Evolutionary conservation across 2,888 invertebrate species (phyloP), one percentile per base, ranked within the genome.

Genomic region (Tipula lateralis): DNA sequence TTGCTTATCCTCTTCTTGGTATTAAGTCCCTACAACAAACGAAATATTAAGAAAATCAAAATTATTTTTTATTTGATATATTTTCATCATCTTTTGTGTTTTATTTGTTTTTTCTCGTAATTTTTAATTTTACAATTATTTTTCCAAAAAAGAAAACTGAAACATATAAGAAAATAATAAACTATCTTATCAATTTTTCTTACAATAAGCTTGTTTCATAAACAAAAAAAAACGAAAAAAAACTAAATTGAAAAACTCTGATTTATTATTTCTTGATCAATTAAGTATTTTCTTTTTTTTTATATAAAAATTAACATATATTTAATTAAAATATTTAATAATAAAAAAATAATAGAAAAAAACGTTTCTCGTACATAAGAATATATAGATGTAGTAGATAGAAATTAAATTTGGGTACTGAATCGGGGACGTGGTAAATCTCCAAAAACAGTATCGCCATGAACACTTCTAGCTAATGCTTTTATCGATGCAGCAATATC

Each of bases 401-500:
- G 80, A n/a, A 16, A 88, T 93, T 94, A 96, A 91, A 96, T 95
- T 91, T 95, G 95, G 86, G 95, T 95, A 89, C 95, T 95, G 91
- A 96, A 94, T 88, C 96, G 93, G 86, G 96, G 96, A 86, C 95
- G 92, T 81, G 97, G 97, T 88, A 97, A 91, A 88, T 97, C 97
- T 24, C 95, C 95, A 91, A 96, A 97, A 87, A 96, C 94, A 29
- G 94, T 92, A 90, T 97, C 96, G 86, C 95, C 96, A 90, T 96
- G 96, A 86, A 97, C 96, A 87, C 97, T 97, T 87, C 95, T 95
- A 24, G 97, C 97, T 87, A 97, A 91, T n/a, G 97, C 97, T 90
- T 96, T 95, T 89, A 97, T 97, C 89, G 96, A 96, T 81, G 96
- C 97, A 86, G 96, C 96, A 89, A 97, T 97, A 89, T 96, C 96